Base-by-base conservation (phyloP, 2,113 vertebrate species). In the Chrysemys picta region DNA sequence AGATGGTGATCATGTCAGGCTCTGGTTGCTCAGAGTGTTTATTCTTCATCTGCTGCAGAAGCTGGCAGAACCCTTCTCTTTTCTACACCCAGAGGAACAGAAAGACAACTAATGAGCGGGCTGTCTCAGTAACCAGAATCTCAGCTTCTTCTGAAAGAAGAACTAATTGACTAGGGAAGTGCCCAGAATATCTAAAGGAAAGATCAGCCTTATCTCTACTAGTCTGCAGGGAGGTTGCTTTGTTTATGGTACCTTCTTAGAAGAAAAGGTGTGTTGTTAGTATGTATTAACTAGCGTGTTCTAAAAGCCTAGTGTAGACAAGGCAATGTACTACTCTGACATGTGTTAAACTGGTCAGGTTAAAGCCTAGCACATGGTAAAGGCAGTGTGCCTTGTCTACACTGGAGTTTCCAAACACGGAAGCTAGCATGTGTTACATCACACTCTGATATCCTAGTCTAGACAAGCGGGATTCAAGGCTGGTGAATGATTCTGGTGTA, bases 31-130 rank as follows among this genome's bases (percentile, higher is more conserved):
- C 99, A 0, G 99, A 99, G 95, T 99, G 99, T 93, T 99, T 99
- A 97, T 99, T 99, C 98, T 99, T 99, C 99, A 99, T 99, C 96
- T 99, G 99, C 96, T 99, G 99, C 86, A 99, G 98, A 62, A 99
- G 99, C 87, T 99, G 99, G 96, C 99, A 99, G 97, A 99, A 99
- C 1, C 99, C 99, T 94, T 99, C 99, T 96, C 99, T 99, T 96
- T 99, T 99, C 99, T 99, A 96, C 38, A 94, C 59, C 94, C 3
- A 19, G 87, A 97, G 92, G 45, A 92, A 31, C 89, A 95, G 87
- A 84, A 35, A 89, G 35, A 89, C 8, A 3, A 80, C 87, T 90
- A 89, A 69, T 5, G 17, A 94, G 80, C 79, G 83, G 47, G 52
- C 88, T 95, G 94, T 83, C 47, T 91, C 69, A 5, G 82, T 54